Evolutionary conservation across 2,888 invertebrate genomes (phyloP), one percentile per base, ranked within the genome.

Genomic region (Thereva unica): DNA sequence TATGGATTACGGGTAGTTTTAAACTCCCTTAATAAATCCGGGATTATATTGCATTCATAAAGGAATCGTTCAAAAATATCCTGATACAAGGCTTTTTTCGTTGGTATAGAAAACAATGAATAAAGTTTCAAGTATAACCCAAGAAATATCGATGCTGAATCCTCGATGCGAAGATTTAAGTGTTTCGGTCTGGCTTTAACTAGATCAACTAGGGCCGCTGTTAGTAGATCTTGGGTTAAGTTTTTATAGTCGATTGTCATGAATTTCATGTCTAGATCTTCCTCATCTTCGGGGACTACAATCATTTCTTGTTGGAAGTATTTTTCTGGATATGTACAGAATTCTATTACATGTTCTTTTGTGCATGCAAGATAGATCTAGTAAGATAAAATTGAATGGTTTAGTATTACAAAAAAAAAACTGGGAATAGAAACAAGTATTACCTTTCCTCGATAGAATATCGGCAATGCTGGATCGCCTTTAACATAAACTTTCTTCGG

Each of bases 1-100:
- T 84, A 85, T 0, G 87, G 87, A 80, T 87, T 87, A 23, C 84
- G 78, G 70, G 78, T 81, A 7, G 80, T 82, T 70, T 85, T 84
- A 72, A 87, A 80, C 67, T 78, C 79, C 47, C 81, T 74, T 5
- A 83, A 83, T 9, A 82, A 75, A 7, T 80, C 74, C 54, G 79
- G 74, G 6, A 84, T 72, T 34, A 84, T 74, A 71, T 77, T 80
- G 69, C 82, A 82, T 64, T 81, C 77, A 34, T 75, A 75, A 68
- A 80, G 79, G 70, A 80, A 84, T 34, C 76, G 70, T 59, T 75
- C 75, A 3, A 76, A 74, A 5, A 80, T 81, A 72, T 80, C 78
- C 41, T 77, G 68, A 73, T 84, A 87, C 35, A 77, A 68, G 0
- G 72, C 64, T 38, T 76, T 53, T 35, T 77, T 75, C 4, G 76